These are phyloP conservation scores for Actenoides lindsayi DNA, from an alignment of 2,113 vertebrate genomes.

Conservation along the genomic window DNA sequence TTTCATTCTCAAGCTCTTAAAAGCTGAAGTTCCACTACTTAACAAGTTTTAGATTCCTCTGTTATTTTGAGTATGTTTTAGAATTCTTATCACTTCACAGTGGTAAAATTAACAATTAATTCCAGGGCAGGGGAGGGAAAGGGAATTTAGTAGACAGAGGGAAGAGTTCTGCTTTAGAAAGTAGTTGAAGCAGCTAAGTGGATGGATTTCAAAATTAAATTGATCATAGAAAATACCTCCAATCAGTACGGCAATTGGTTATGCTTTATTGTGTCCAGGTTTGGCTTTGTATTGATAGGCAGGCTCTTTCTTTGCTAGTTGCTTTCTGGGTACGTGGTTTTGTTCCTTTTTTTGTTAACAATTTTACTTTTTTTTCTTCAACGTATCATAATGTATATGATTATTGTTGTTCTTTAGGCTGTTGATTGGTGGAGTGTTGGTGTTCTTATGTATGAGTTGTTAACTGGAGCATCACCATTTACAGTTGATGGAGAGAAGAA, in stretches of 20 bases:
- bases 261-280: not conserved
- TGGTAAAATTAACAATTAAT: not conserved
- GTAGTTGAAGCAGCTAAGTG: not conserved
- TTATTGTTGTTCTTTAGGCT: constrained; percentile 79
- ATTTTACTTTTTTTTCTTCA: not conserved
- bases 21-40: not conserved
- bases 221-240: not conserved
- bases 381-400: not conserved
- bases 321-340: not conserved
- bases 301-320: not conserved
- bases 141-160: not conserved
- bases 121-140: not conserved
- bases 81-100: not conserved
- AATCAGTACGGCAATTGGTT: not conserved
- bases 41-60: not conserved
- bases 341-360: not conserved
- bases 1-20: not conserved
- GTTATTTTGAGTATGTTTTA: not conserved
- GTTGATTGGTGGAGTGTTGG: constrained; percentile 99
- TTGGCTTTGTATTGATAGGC: not conserved
- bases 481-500: constrained; percentile 97
- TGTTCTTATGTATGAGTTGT: constrained; percentile 95
- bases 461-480: constrained; percentile 97
- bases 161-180: not conserved
- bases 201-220: not conserved